Conservation (phyloP, 2,888 invertebrate species). For the Branchipolynoe longqiensis region DNA sequence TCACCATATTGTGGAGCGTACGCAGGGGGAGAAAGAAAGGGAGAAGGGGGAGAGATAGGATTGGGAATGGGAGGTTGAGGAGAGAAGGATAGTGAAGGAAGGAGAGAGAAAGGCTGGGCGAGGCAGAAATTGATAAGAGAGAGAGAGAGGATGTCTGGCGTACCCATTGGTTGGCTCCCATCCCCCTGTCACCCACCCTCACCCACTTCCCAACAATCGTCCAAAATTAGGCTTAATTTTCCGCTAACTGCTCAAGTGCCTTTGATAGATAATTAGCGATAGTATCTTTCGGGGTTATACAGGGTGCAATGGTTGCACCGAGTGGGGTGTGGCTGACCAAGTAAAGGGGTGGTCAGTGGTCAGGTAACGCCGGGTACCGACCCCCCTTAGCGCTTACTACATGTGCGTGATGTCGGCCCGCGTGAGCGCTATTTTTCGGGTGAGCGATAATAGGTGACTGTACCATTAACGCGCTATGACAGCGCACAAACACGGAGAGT, state of each 20-base stretch:
- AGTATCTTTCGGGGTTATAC: conserved; percentile 3
- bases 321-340: not conserved
- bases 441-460: conserved; percentile 42
- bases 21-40: no score
- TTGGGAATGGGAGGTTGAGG: no score
- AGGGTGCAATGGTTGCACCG: no score
- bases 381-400: not conserved
- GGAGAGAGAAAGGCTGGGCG: no score
- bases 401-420: not conserved
- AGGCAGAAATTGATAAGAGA: no score
- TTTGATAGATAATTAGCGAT: conserved; percentile 32
- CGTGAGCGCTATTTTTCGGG: not conserved
- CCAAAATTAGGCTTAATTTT: conserved; percentile 16
- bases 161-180: no score
- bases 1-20: no score
- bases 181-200: no score
- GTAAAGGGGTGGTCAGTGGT: not conserved
- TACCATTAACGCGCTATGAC: conserved; percentile 26
- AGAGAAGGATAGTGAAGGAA: no score
- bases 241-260: not conserved
- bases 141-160: no score
- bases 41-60: no score
- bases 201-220: not conserved
- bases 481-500: conserved; percentile 5
- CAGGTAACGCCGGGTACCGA: not conserved